Base-by-base conservation (phyloP, 2,113 vertebrate genomes). In the Myiozetetes cayanensis region DNA sequence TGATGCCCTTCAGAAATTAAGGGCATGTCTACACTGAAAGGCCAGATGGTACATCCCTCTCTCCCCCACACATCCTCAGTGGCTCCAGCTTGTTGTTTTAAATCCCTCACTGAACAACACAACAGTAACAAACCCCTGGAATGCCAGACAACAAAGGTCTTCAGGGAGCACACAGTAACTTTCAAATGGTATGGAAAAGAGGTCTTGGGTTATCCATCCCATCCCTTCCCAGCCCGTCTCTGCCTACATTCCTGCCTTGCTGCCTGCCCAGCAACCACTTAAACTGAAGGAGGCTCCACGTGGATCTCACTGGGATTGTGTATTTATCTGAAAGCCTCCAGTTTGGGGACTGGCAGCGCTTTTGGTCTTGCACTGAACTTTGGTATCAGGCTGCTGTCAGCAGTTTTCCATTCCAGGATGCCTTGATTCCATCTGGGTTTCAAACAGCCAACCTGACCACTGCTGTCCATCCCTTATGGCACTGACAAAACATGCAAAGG, bases 1-100 rank as follows among this genome's bases (percentile, higher is more conserved):
- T 30, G 79, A 90, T 89, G 93, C 77, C 93, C 89, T 97, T 91
- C 78, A 94, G 74, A 65, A 81, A 87, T 8, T 41, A 94, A 94
- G 80, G 89, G 58, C 93, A 92, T 39, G 72, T 70, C 94, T 33
- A 14, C 63, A 31, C n/a, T 37, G 68, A n/a, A 77, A 87, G 68
- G 76, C 37, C 78, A 14, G 9, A 50, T 0, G 27, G 55, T 4
- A 12, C 8, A n/a, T 15, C 25, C 22, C 47, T 59, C 56, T 76
- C 44, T 63, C 28, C 44, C 35, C 17, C 6, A 18, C 39, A 75
- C 20, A 33, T 27, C 25, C 72, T n/a, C 8, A 78, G 44, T 31
- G 25, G 44, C 73, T 85, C 70, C 70, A 82, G 56, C 33, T 1
- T 46, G n/a, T 74, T 58, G 23, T 50, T 78, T 77, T 52, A 52